Evolutionary conservation across 2,113 vertebrate genomes (phyloP).

Genomic region (Gasterosteus aculeatus): DNA sequence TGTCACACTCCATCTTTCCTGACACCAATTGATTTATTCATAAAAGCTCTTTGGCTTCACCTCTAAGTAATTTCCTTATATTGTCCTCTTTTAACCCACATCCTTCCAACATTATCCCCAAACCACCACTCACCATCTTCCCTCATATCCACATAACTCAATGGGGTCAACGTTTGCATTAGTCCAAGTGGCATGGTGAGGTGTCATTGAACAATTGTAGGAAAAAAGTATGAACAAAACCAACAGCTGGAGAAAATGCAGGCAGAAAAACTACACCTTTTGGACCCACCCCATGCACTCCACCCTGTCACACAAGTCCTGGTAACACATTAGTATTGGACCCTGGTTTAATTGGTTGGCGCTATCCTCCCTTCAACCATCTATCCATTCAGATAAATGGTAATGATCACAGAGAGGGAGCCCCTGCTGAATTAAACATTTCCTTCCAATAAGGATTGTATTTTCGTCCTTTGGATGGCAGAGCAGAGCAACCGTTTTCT

Average conservation of each 20-base stretch:
- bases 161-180: conserved; percentile 38
- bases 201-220: neutral
- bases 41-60: conserved; percentile 57
- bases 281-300: conserved; percentile 17
- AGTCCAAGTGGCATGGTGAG: neutral
- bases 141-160: conserved; percentile 8
- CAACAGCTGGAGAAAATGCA: conserved; percentile 55
- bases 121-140: neutral
- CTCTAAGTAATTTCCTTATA: conserved; percentile 67
- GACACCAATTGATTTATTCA: conserved; percentile 71
- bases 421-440: conserved; percentile 77
- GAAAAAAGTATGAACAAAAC: neutral
- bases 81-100: conserved; percentile 52
- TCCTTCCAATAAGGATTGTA: conserved; percentile 61
- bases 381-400: conserved; percentile 63
- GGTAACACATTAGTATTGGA: conserved; percentile 73
- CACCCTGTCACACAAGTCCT: conserved; percentile 39
- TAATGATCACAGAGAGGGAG: conserved; percentile 66
- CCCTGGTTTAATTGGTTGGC: conserved; percentile 56
- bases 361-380: conserved; percentile 56
- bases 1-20: conserved; percentile 50
- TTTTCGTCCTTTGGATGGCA: conserved; percentile 48
- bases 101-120: conserved; percentile 17
- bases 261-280: conserved; percentile 51
- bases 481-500: conserved; percentile 39